Percentiles rank a stretch among this genome's conserved stretches.
Conservation (phyloP, 1,140 invertebrate species). For the Luehdorfia chinensis region DNA sequence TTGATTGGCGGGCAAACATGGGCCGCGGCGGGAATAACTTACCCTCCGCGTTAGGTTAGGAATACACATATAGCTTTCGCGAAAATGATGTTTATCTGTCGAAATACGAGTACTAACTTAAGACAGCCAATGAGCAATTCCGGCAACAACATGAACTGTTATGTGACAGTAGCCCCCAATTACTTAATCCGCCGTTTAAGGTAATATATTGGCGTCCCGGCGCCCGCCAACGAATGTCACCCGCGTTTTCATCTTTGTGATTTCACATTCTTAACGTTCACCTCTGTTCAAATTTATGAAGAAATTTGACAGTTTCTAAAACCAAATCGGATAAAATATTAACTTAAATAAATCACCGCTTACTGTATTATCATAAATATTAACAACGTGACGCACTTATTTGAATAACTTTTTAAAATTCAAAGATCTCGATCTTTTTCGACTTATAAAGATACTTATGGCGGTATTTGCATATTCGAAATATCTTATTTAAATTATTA, state of each 20-base stretch:
- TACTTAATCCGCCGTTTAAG: constrained; percentile 32
- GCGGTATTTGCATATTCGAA: not conserved
- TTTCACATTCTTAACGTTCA: not conserved
- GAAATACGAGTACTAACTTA: constrained; percentile 23
- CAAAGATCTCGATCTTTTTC: constrained; percentile 4
- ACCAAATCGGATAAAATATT: not conserved
- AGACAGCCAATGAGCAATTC: constrained; percentile 34
- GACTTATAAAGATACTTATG: constrained; percentile 7
- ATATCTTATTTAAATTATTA: constrained; percentile 16
- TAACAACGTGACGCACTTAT: not conserved
- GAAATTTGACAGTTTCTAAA: constrained; percentile 2
- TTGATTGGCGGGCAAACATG: constrained; percentile 59
- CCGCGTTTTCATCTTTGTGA: no score
- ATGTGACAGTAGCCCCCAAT: constrained; percentile 26
- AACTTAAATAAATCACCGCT: constrained; percentile 7
- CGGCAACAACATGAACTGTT: constrained; percentile 18
- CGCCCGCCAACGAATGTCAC: constrained; percentile 10
- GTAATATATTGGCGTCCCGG: constrained; percentile 6
- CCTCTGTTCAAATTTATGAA: constrained; percentile 8
- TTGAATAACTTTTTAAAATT: constrained; percentile 10
- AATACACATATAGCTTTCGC: constrained; percentile 24
- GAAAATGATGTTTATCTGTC: constrained; percentile 30
- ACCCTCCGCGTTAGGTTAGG: constrained; percentile 22
- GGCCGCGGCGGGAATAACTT: constrained; percentile 28
- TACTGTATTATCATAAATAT: constrained; percentile 6